Evolutionary conservation across 2,113 vertebrate genomes (phyloP).

Genomic region (Phoxinus phoxinus): DNA sequence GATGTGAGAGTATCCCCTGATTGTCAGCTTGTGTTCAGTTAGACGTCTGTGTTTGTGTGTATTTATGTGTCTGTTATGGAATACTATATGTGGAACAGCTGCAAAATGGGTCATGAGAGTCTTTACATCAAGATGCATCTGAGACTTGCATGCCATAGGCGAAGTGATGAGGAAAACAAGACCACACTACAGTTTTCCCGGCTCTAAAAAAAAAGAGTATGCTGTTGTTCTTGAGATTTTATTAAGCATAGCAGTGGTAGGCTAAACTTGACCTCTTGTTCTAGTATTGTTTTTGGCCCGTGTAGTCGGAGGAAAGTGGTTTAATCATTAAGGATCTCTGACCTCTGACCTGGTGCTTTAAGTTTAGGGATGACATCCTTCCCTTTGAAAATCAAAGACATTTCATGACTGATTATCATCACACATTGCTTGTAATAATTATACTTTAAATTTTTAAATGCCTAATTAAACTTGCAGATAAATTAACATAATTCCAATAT

Average conservation of each 20-base stretch:
- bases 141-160: conserved; percentile 22
- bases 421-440: background rate
- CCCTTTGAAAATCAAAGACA: background rate
- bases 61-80: conserved; percentile 25
- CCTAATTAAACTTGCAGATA: background rate
- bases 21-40: conserved; percentile 12
- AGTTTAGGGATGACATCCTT: background rate
- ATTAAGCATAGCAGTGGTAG: background rate
- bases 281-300: conserved; percentile 5
- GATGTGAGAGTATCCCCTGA: conserved; percentile 33
- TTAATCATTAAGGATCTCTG: conserved; percentile 9
- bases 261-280: conserved; percentile 1
- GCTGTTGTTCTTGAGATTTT: conserved; percentile 31
- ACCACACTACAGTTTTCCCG: background rate
- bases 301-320: conserved; percentile 25
- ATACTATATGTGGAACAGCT: conserved; percentile 32
- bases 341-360: conserved; percentile 21
- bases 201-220: background rate
- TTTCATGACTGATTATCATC: background rate
- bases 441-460: background rate
- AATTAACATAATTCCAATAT: background rate
- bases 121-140: conserved; percentile 37
- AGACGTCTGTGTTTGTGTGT: conserved; percentile 44
- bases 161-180: conserved; percentile 35
- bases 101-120: conserved; percentile 28